Base-by-base conservation (phyloP, 2,888 invertebrate species). In the Synergus laeviventris region DNA sequence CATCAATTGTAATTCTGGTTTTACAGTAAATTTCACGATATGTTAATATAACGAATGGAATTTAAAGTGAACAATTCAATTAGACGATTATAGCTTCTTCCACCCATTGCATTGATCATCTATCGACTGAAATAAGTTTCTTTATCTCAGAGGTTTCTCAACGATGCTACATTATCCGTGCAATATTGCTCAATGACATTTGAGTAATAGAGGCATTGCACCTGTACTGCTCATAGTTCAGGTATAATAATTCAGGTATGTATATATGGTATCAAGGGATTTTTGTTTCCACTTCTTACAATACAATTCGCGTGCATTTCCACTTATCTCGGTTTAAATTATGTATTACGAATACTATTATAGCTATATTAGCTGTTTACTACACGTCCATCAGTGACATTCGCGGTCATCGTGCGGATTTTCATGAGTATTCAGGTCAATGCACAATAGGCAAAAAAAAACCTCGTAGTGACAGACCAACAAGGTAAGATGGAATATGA, bases 211-310 rank as follows among this genome's bases (percentile, higher is more conserved):
- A 76, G 74, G 78, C 74, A 73, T 80, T 81, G 78, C 81, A 81
- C 78, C 76, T 81, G 81, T 70, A 75, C 75, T 74, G 75, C 61
- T 31, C 76, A 73, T 73, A 60, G 66, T 75, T 74, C 76, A 78
- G 73, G 79, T 76, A 79, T 64, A 80, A 75, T 70, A 76, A 76
- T 18, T 49, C 24, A 31, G 64, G 74, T 62, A 76, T 62, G 81
- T 81, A 84, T 83, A n/a, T n/a, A n/a, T n/a, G n/a, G 83, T 83
- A 83, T 79, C 76, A 79, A 80, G 81, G 81, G 81, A 82, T 85
- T 84, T 83, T 86, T 82, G 80, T 82, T 81, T 84, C 86, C 84
- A 86, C 81, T 83, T 79, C 83, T 85, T 84, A 84, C 82, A 79
- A 81, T 80, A 77, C 78, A 75, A 75, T 73, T 77, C 81, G 81